Percentiles rank a stretch among this genome's conserved stretches.
phyloP scores from a whole-genome alignment of 2,113 vertebrate species.

The Progne subis region DNA sequence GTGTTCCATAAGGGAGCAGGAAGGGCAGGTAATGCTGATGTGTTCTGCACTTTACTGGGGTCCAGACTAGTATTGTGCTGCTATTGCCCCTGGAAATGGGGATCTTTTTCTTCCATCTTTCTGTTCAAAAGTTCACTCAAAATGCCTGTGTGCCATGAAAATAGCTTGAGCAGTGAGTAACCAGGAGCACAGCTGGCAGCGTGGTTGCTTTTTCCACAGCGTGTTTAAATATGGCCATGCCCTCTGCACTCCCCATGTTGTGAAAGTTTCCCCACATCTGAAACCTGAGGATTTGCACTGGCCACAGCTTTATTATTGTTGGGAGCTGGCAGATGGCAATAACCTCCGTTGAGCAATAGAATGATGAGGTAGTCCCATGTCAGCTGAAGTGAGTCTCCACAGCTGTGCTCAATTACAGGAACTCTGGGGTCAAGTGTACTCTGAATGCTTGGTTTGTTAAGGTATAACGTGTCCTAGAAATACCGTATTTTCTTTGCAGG shows the following conservation, averaged over 20 bases:
- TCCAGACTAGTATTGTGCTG: background rate
- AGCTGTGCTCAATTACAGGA: background rate
- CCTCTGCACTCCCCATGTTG: fast-evolving
- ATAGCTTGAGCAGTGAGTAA: background rate
- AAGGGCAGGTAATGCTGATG: background rate
- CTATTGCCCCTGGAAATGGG: background rate
- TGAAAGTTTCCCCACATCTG: background rate
- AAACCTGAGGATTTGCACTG: background rate
- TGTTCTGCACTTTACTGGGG: background rate
- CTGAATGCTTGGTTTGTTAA: background rate
- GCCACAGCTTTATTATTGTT: background rate
- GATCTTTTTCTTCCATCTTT: background rate
- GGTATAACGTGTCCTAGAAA: background rate
- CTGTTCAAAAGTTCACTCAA: background rate
- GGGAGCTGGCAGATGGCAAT: background rate
- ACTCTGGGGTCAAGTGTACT: background rate
- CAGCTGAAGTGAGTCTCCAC: background rate
- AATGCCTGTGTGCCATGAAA: background rate
- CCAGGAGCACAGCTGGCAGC: background rate
- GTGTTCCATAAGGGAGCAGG: background rate
- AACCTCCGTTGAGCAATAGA: background rate
- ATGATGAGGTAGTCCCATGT: background rate
- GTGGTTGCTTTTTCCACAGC: background rate
- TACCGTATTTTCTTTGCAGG: background rate
- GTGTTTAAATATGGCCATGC: background rate